Base-by-base conservation (phyloP, 92 coral and sea anemone genomes). In the Bergia puertoricense region DNA sequence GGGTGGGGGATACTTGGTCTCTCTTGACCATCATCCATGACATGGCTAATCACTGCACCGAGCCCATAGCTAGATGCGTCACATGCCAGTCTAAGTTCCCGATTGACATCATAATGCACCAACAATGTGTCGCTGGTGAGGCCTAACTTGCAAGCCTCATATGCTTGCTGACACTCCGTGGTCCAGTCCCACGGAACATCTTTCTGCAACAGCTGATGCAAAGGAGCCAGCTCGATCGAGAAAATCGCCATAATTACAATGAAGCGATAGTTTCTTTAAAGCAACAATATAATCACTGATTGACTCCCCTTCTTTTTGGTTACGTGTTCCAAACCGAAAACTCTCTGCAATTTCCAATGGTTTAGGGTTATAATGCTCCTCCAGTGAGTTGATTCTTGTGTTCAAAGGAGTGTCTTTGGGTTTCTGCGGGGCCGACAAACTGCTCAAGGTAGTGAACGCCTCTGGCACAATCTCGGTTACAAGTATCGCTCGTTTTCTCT, bases 241-340 rank as follows among this genome's bases (percentile, higher is more conserved):
- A 65, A 86, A 91, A 45, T 81, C 89, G 44, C 94, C 92, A 76
- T 74, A 93, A 62, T 91, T 85, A 51, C 96, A 93, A 38, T 89
- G 88, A 67, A 82, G 51, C 66, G 92, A 56, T 77, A 91, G 76
- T 86, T 89, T 88, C 88, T 90, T 93, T 81, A 93, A 50, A 14
- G 30, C 30, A 30, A 30, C 30, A 30, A 30, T 30, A 30, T 30
- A 30, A 30, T 30, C 30, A 30, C 30, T 30, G 30, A 30, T 30
- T 30, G 30, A 30, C 30, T 30, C 30, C 30, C 30, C 30, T 30
- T 30, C 30, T 30, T 30, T 30, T 30, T 30, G 30, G 30, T 30
- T 30, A 30, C 30, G 30, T 30, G 30, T 30, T 30, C 30, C 30
- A 30, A 30, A 30, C 30, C 30, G 30, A 30, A 30, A 30, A 30